Percentiles rank a stretch among this genome's conserved stretches.
Evolutionary conservation across 2,113 vertebrate genomes (phyloP).

Genomic region (Strigops habroptila): DNA sequence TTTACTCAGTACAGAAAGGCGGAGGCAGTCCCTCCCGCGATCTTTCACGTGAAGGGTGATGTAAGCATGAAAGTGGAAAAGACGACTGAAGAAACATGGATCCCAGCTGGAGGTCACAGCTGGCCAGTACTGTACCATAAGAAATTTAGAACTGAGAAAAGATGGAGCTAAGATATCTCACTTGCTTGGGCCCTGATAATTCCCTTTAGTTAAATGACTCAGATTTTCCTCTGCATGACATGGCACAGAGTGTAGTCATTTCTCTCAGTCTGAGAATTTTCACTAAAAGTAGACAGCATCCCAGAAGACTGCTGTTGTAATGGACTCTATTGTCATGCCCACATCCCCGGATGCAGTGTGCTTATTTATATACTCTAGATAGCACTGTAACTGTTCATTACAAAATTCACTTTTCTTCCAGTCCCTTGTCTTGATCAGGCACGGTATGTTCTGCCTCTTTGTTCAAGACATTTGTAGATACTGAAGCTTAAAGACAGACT

Average conservation of each 20-base stretch:
- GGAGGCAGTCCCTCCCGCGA: background rate
- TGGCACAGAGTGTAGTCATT: background rate
- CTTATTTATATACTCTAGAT: background rate
- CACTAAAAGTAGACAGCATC: background rate
- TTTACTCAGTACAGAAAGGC: background rate
- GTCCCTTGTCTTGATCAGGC: background rate
- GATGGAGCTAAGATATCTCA: background rate
- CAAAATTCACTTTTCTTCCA: background rate
- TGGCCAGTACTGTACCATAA: background rate
- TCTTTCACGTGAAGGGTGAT: fast-evolving
- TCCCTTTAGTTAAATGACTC: background rate
- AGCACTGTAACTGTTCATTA: background rate
- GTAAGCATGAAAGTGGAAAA: background rate
- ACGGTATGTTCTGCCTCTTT: background rate
- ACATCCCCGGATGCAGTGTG: background rate
- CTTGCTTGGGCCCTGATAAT: background rate
- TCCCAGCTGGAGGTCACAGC: background rate
- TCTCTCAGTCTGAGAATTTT: background rate
- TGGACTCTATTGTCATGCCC: background rate
- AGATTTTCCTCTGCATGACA: background rate
- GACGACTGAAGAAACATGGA: background rate
- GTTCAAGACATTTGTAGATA: background rate
- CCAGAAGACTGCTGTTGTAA: background rate
- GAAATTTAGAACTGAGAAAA: background rate
- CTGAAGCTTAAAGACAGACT: background rate